These are phyloP conservation scores for Liasis olivaceus DNA, from an alignment of 2,797 vertebrate species.

Conservation along the genomic window DNA sequence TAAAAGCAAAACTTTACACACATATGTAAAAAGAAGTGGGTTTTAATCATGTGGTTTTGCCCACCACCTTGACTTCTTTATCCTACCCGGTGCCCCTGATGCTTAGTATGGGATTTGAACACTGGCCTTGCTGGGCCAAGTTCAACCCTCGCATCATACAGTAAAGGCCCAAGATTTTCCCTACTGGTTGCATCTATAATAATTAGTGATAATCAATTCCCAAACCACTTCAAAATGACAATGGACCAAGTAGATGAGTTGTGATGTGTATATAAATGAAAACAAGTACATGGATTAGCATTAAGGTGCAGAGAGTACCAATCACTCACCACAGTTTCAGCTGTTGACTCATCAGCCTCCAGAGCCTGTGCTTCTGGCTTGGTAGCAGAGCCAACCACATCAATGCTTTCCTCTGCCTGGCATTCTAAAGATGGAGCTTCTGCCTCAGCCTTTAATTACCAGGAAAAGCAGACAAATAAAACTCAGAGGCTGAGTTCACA, in stretches of 20 bases:
- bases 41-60: neutral
- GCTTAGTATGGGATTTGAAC: neutral
- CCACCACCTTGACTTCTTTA: neutral
- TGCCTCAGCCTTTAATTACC: slow-evolving; percentile 65
- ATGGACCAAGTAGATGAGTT: slow-evolving; percentile 35
- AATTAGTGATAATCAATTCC: neutral
- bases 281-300: neutral
- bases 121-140: neutral
- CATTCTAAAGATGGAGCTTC: slow-evolving; percentile 67
- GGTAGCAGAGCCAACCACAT: slow-evolving; percentile 29
- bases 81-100: neutral
- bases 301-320: fast-evolving
- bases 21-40: neutral
- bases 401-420: slow-evolving; percentile 66
- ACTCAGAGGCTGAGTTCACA: slow-evolving; percentile 29
- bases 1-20: neutral
- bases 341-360: slow-evolving; percentile 57
- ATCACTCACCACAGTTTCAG: slow-evolving; percentile 74
- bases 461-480: slow-evolving; percentile 52
- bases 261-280: slow-evolving; percentile 21
- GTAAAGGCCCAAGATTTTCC: neutral
- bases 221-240: neutral
- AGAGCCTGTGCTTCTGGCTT: slow-evolving; percentile 51
- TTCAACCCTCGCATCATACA: neutral
- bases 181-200: neutral